Evolutionary conservation across 2,113 vertebrate species (phyloP).

Genomic region (Halcyon senegalensis): DNA sequence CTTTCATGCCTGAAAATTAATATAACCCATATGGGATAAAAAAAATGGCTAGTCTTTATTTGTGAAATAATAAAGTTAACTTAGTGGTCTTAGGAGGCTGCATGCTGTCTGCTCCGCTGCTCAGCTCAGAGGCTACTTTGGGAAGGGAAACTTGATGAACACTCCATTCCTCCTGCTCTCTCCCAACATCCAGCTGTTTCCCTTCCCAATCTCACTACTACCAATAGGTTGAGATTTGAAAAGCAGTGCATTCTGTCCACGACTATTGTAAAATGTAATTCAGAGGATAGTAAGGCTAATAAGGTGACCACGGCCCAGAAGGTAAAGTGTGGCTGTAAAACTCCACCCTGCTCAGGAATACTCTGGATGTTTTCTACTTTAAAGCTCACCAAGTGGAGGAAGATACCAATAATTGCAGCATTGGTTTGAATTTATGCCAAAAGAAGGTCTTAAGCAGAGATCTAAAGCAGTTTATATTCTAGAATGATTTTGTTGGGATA

Average conservation of each 20-base stretch:
- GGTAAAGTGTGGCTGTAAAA: neutral
- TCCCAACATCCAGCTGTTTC: neutral
- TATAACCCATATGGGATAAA: neutral
- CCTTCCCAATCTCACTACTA: neutral
- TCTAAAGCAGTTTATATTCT: neutral
- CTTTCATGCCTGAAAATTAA: neutral
- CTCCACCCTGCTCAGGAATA: neutral
- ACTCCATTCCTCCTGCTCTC: neutral
- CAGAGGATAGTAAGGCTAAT: too few species aligned
- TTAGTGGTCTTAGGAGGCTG: neutral
- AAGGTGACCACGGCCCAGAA: accelerated
- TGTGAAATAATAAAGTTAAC: neutral
- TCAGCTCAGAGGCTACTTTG: neutral
- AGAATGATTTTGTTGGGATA: neutral
- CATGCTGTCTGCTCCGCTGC: neutral
- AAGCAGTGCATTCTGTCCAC: neutral
- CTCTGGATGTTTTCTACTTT: neutral
- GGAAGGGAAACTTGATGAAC: neutral
- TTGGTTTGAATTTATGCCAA: neutral
- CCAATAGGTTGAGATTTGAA: neutral
- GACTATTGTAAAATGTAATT: neutral
- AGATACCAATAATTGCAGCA: neutral
- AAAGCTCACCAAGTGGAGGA: neutral
- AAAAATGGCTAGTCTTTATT: constrained; percentile 38
- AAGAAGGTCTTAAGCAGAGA: neutral